phyloP scores from a whole-genome alignment of 2,113 vertebrate species.

The Megaptera novaeangliae region DNA sequence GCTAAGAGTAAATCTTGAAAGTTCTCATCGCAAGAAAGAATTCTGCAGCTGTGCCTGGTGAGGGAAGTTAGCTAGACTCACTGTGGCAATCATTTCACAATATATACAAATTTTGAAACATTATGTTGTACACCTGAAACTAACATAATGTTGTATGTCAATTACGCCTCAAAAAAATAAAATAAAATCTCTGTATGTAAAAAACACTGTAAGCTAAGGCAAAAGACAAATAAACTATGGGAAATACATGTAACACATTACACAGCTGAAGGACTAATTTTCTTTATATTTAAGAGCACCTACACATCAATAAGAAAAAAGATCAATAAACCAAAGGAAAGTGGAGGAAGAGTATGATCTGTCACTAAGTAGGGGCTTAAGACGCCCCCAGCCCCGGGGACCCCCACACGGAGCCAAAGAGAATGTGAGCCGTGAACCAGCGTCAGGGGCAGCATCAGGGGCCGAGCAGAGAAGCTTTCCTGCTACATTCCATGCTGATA shows the following conservation, averaged over 20 bases:
- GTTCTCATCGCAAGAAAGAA: background rate
- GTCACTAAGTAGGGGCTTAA: accelerated
- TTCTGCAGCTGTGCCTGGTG: accelerated
- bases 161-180: background rate
- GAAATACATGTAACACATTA: accelerated
- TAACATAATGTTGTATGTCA: accelerated
- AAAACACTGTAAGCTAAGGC: background rate
- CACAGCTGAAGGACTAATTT: accelerated
- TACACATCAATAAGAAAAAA: accelerated
- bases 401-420: background rate
- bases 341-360: accelerated
- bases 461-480: background rate
- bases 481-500: accelerated
- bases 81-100: background rate
- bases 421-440: too few relatives aligned
- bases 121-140: accelerated
- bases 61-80: background rate
- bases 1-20: accelerated
- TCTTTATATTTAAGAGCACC: background rate
- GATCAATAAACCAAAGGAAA: background rate
- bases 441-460: accelerated
- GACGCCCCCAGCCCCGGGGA: background rate
- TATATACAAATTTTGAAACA: accelerated
- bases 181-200: background rate
- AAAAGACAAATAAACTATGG: background rate